Evolutionary conservation across 2,888 invertebrate species (phyloP).

Genomic region (Palloptera scutellata): DNA sequence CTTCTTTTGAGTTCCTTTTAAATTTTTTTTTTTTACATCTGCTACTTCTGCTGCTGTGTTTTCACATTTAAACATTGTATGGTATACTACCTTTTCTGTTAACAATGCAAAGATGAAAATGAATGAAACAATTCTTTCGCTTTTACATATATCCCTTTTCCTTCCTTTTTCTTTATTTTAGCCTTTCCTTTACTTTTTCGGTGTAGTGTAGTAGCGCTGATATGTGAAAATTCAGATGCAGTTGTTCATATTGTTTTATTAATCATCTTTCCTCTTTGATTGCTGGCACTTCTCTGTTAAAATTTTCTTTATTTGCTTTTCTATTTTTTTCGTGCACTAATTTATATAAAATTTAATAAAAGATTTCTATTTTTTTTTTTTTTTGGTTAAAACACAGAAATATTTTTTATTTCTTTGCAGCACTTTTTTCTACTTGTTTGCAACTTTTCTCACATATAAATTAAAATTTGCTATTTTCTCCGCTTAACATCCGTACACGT

Average conservation of each 20-base stretch:
- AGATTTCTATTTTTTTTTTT: not conserved
- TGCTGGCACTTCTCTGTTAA: not conserved
- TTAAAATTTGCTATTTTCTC: conserved; percentile 43
- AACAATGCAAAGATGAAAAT: not conserved
- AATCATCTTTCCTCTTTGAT: not conserved
- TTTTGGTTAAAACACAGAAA: conserved; percentile 3
- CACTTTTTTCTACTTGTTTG: conserved; percentile 35
- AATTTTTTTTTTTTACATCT: not conserved
- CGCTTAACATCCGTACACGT: conserved; percentile 60
- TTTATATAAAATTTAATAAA: not conserved
- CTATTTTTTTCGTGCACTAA: not conserved
- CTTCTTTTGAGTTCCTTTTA: not conserved
- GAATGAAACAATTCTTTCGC: not conserved
- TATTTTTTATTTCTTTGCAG: conserved; percentile 34
- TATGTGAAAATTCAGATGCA: not conserved
- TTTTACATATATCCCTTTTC: conserved; percentile 11
- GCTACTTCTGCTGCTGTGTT: not conserved
- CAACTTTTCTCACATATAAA: conserved; percentile 32
- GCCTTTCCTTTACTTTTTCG: not conserved
- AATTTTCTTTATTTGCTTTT: conserved; percentile 14
- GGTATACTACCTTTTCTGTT: conserved; percentile 23
- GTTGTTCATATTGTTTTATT: not conserved
- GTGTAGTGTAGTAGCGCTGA: not conserved
- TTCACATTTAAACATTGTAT: conserved; percentile 29
- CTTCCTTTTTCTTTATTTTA: conserved; percentile 12